Percentiles rank a stretch among this genome's conserved stretches.
Evolutionary conservation across 1,140 invertebrate species (phyloP).

Genomic region (Zaprionus camerounensis): DNA sequence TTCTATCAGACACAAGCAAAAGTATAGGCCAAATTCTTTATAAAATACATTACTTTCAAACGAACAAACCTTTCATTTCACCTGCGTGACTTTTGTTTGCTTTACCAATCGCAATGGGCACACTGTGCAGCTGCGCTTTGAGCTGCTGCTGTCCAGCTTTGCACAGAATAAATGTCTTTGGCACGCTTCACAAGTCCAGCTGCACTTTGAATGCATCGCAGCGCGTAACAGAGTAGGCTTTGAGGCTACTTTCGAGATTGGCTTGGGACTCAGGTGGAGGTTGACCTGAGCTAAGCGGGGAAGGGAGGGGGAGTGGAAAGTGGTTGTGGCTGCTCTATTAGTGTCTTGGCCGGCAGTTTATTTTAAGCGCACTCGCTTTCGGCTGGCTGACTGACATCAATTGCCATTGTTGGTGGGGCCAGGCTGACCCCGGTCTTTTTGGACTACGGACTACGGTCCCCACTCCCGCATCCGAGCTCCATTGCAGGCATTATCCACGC

Average conservation of each 20-base stretch:
- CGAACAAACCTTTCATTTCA: too few relatives aligned
- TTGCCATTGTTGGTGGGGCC: constrained; percentile 18
- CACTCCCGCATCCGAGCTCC: constrained; percentile 8
- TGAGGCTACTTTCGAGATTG: background rate
- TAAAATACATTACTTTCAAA: too few relatives aligned
- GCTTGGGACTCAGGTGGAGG: background rate
- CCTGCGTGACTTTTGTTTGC: background rate
- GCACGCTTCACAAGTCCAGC: background rate
- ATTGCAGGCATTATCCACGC: constrained; percentile 68
- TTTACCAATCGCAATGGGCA: background rate
- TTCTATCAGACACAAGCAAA: too few relatives aligned
- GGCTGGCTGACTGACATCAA: constrained; percentile 38
- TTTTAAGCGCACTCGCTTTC: constrained; percentile 16
- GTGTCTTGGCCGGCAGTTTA: constrained; percentile 21
- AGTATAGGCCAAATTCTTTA: too few relatives aligned
- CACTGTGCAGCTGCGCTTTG: background rate
- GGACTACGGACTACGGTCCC: too few relatives aligned
- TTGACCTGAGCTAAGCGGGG: background rate
- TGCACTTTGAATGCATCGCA: constrained; percentile 3
- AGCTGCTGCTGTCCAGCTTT: constrained; percentile 5
- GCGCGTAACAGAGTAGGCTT: background rate
- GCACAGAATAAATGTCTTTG: background rate
- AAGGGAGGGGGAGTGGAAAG: background rate
- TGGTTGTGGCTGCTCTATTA: constrained; percentile 7
- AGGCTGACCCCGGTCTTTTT: background rate